These are phyloP conservation scores for Ammospiza nelsoni DNA, from an alignment of 2,113 vertebrate genomes.

Conservation along the genomic window DNA sequence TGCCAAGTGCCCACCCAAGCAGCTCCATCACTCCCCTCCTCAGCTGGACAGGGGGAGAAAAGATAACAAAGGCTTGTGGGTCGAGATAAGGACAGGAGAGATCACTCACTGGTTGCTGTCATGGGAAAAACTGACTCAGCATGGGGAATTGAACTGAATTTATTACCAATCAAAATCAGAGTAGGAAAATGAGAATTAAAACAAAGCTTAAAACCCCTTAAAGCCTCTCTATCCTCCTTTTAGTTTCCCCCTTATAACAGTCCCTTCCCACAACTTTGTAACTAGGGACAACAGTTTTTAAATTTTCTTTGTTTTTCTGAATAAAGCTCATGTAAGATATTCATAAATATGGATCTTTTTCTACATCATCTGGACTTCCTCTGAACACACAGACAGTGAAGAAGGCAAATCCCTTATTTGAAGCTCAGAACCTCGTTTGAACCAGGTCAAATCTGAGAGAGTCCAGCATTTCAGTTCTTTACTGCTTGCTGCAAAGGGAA, in stretches of 20 bases:
- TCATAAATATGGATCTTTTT: not conserved
- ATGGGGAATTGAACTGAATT: not conserved
- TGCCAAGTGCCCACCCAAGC: not conserved
- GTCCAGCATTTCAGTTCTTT: not conserved
- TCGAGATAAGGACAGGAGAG: not conserved
- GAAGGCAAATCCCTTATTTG: not conserved
- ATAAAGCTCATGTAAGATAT: not conserved
- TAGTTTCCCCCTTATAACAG: not conserved
- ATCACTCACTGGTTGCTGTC: not conserved
- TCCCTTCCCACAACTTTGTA: not conserved
- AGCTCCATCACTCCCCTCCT: not conserved
- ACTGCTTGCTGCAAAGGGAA: not conserved
- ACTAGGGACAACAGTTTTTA: rapidly evolving
- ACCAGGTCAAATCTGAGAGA: not conserved
- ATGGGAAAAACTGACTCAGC: not conserved
- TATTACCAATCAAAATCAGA: not conserved
- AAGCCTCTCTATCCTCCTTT: not conserved
- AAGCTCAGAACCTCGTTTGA: not conserved
- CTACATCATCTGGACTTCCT: not conserved
- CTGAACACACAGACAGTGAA: not conserved
- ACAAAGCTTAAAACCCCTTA: not conserved
- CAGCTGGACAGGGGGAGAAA: not conserved
- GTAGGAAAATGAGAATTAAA: not conserved
- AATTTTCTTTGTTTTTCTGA: not conserved
- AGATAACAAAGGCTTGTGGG: not conserved